Evolutionary conservation across 2,113 vertebrate genomes (phyloP).

Genomic region (Symphodus melops): DNA sequence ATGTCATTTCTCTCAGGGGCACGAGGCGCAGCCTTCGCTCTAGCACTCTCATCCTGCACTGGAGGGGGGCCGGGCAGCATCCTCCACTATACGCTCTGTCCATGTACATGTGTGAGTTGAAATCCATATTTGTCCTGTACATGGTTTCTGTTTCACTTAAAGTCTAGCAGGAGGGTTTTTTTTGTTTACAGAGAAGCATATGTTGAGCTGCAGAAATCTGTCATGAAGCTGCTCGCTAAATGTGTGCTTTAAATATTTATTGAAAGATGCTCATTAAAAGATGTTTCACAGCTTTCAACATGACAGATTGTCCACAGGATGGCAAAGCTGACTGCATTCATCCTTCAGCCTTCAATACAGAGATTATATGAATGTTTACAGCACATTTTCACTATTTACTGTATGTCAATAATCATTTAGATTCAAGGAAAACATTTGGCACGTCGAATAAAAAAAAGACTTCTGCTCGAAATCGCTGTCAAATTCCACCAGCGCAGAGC

Average conservation of each 20-base stretch:
- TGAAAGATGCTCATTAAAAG: slow-evolving; percentile 1
- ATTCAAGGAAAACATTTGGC: not conserved
- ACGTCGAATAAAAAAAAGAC: not conserved
- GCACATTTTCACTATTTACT: not conserved
- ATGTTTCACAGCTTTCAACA: not conserved
- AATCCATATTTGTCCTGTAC: not conserved
- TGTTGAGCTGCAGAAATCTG: not conserved
- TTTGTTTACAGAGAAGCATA: not conserved
- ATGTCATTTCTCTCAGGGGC: slow-evolving; percentile 84
- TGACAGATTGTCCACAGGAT: not conserved
- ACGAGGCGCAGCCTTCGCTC: slow-evolving; percentile 63
- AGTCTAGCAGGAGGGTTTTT: not conserved
- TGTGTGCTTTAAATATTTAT: not conserved
- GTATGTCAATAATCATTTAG: not conserved
- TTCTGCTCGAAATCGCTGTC: not conserved
- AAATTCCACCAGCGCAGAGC: not conserved
- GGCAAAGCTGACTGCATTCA: not conserved
- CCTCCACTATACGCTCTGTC: not conserved
- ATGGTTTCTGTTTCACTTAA: not conserved
- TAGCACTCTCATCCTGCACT: slow-evolving; percentile 52
- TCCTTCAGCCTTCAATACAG: not conserved
- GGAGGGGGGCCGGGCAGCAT: slow-evolving; percentile 1
- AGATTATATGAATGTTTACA: not conserved
- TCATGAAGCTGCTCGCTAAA: not conserved
- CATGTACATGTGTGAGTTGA: not conserved